Conservation (phyloP, 2,888 invertebrate genomes). For the Limulus polyphemus region DNA sequence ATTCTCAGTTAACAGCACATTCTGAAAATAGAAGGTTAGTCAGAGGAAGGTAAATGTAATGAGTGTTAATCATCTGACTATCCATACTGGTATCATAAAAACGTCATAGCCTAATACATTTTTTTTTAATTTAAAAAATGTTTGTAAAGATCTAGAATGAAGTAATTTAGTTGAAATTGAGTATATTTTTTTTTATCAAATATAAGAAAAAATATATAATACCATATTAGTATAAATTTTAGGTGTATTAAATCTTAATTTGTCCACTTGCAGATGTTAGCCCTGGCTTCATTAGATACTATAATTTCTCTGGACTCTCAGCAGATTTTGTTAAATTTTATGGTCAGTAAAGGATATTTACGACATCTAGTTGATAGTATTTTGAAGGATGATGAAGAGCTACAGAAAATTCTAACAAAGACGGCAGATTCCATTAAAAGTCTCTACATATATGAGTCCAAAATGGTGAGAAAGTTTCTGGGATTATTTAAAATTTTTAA, state of each 20-base stretch:
- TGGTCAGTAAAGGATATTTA: conserved; percentile 47
- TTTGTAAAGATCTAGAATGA: background rate
- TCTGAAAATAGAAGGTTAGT: too few species aligned
- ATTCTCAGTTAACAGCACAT: too few species aligned
- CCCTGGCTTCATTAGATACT: conserved; percentile 65
- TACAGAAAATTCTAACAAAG: conserved; percentile 16
- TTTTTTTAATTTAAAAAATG: background rate
- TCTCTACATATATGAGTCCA: conserved; percentile 21
- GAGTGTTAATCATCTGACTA: too few species aligned
- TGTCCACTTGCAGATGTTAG: conserved; percentile 50
- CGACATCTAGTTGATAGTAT: conserved; percentile 70
- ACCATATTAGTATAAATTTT: background rate
- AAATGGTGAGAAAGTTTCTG: conserved; percentile 9
- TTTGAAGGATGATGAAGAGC: conserved; percentile 55
- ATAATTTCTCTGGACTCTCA: conserved; percentile 54
- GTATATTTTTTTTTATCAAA: background rate
- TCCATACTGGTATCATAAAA: too few species aligned
- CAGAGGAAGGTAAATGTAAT: too few species aligned
- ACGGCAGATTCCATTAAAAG: conserved; percentile 13
- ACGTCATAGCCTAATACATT: too few species aligned
- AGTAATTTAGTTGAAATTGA: background rate
- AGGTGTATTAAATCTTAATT: background rate
- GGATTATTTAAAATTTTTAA: too few species aligned
- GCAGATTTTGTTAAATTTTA: conserved; percentile 43
- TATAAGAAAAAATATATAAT: background rate